Conservation (phyloP, 2,888 invertebrate genomes). For the Fragum sueziense region DNA sequence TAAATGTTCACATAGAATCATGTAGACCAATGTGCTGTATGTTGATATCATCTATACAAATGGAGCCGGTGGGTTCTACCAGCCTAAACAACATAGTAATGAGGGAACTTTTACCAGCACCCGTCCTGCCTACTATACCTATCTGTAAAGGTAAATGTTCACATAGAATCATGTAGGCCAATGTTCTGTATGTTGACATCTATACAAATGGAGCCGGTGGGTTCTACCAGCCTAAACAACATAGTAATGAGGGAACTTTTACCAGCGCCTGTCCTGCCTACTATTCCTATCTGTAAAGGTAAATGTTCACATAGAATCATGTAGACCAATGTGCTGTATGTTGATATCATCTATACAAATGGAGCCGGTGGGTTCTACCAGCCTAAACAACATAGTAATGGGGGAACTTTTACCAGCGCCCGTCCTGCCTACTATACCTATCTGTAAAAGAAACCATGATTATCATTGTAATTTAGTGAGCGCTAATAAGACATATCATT, state of each 20-base stretch:
- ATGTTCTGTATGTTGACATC: conserved; percentile 86
- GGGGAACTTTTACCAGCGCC: conserved; percentile 86
- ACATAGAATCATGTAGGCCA: conserved; percentile 89
- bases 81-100: conserved; percentile 91
- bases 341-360: conserved; percentile 90
- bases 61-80: conserved; percentile 90
- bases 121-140: conserved; percentile 85
- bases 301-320: no score
- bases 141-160: conserved; percentile 86
- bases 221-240: conserved; percentile 91
- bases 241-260: conserved; percentile 89
- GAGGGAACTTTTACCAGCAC: conserved; percentile 86
- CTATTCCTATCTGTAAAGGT: conserved; percentile 87
- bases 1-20: no score
- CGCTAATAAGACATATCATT: no score
- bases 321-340: conserved; percentile 86
- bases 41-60: conserved; percentile 90
- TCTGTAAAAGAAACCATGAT: conserved; percentile 84
- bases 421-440: conserved; percentile 86
- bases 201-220: conserved; percentile 91
- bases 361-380: conserved; percentile 90
- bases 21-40: conserved; percentile 87
- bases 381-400: conserved; percentile 90
- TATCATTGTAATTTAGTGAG: no score
- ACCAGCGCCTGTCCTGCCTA: conserved; percentile 83